These are phyloP conservation scores for Gadus chalcogrammus DNA, from an alignment of 2,113 vertebrate genomes.

Conservation along the genomic window DNA sequence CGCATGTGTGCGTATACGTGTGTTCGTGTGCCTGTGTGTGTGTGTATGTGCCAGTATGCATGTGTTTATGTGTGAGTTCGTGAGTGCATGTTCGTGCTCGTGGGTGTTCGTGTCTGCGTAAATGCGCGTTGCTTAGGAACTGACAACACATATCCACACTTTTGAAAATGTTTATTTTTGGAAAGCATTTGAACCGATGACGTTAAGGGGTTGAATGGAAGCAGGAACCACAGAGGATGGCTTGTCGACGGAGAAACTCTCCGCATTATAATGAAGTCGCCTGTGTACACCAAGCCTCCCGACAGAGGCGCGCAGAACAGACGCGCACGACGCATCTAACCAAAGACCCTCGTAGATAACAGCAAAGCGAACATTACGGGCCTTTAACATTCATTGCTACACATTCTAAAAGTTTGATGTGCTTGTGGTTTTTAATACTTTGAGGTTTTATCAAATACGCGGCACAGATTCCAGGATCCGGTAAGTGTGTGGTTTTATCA, in stretches of 20 bases:
- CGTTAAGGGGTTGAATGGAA: conserved; percentile 20
- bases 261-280: too few species aligned
- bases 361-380: too few species aligned
- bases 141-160: conserved; percentile 41
- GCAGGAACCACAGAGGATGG: conserved; percentile 5
- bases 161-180: conserved; percentile 41
- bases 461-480: background rate
- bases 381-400: too few species aligned
- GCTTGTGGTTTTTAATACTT: too few species aligned
- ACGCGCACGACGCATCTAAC: too few species aligned
- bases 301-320: too few species aligned
- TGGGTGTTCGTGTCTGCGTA: conserved; percentile 15
- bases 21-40: background rate
- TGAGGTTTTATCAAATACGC: too few species aligned
- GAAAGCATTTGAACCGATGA: conserved; percentile 10
- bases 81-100: conserved; percentile 18
- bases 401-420: too few species aligned
- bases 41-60: conserved; percentile 9
- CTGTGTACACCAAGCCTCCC: too few species aligned
- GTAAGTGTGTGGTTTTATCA: background rate
- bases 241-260: background rate
- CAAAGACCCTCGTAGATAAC: too few species aligned
- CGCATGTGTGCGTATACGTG: conserved; percentile 4
- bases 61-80: conserved; percentile 21
- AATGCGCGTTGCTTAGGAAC: conserved; percentile 66